Base-by-base conservation (phyloP, 2,888 invertebrate genomes). In the Leucozona laternaria region DNA sequence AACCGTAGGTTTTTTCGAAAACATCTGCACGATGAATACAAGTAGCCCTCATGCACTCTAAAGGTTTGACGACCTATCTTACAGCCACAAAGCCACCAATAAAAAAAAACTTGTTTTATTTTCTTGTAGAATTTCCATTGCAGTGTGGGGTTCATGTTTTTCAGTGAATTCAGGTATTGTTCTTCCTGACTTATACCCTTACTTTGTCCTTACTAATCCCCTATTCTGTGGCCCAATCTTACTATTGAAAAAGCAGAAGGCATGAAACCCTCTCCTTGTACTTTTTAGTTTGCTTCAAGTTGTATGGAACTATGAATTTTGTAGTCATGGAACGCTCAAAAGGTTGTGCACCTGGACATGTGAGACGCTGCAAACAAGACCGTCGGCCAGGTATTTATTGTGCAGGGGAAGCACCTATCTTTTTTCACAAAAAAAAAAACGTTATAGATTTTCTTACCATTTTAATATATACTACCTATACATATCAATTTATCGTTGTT, bases 281-380 rank as follows among this genome's bases (percentile, higher is more conserved):
- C 53, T 55, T 31, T 6, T 53, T 10, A 45, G 15, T 50, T 81
- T 40, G 55, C 71, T 71, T 71, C 28, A 31, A 55, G 55, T 55
- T 6, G 5, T 55, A 57, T 62, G 22, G 72, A 73, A 78, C 58
- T 73, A 72, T 53, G 72, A 58, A 37, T 77, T 66, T 78, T 60
- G 60, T 48, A 73, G 55, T 25, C 11, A 20, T 40, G 53, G 78
- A 73, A 82, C 77, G 71, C 71, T 64, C 81, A 71, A 66, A 71
- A 78, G 62, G 58, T 60, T 58, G 72, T 73, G 68, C 82, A 82
- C 82, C 82, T 82, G 82, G 82, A 43, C 78, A 73, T 66, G 57
- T 40, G 31, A 79, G 58, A 72, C 72, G 53, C 64, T 58, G 58
- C 53, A 55, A 77, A 20, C 40, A 48, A 37, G 31, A 53, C 48